A percentile compares a stretch with the other conserved stretches of the same genome.
Evolutionary conservation across 2,888 invertebrate species (phyloP).

Genomic region (Ophion costatus): DNA sequence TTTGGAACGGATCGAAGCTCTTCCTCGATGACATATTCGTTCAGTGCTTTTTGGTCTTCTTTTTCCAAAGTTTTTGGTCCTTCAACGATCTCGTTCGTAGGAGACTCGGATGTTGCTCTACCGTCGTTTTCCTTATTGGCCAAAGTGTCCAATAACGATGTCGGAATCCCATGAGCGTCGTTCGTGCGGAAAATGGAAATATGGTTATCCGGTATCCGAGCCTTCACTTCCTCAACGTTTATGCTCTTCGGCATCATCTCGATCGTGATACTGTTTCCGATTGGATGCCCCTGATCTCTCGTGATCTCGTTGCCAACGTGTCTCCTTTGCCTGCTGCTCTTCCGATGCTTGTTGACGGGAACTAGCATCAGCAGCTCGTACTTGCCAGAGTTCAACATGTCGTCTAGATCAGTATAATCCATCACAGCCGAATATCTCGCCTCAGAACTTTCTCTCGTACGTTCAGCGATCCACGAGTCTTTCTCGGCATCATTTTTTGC

Average conservation of each 20-base stretch:
- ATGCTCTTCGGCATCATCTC: conserved; percentile 15
- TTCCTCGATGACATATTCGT: conserved; percentile 24
- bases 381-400: conserved; percentile 18
- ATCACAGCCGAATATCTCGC: conserved; percentile 6
- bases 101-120: background rate
- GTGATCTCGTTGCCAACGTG: conserved; percentile 32
- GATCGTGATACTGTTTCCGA: conserved; percentile 10
- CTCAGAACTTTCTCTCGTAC: background rate
- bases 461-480: conserved; percentile 5
- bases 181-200: background rate
- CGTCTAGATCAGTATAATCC: conserved; percentile 50
- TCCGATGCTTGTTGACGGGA: conserved; percentile 58
- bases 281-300: conserved; percentile 8
- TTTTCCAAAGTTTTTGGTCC: conserved; percentile 9
- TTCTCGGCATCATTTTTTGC: background rate
- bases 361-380: conserved; percentile 63
- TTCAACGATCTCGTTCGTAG: background rate
- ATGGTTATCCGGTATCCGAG: background rate
- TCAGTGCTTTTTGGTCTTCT: conserved; percentile 39
- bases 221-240: background rate
- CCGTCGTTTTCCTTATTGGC: background rate
- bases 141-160: background rate
- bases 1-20: background rate
- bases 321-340: conserved; percentile 42
- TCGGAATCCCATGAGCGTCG: background rate